Base-by-base conservation (phyloP, 2,888 invertebrate species). In the Machimus rusticus region DNA sequence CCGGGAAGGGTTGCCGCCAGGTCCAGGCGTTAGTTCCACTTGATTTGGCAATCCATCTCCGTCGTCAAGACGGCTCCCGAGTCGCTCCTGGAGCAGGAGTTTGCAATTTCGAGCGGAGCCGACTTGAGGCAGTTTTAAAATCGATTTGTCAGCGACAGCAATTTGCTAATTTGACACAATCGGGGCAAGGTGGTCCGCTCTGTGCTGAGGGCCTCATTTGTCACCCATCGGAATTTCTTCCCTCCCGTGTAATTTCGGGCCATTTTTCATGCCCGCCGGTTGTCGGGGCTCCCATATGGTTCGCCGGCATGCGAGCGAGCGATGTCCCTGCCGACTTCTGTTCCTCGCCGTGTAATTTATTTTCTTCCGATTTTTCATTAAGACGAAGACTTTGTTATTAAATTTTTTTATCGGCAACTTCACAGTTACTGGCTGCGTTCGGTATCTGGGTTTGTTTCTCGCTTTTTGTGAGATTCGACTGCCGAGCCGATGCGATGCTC, bases 351-450 rank as follows among this genome's bases (percentile, higher is more conserved):
- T 79, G 82, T 88, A 88, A 88, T 88, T 88, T 88, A 88, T 88
- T 87, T 87, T 87, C 86, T 81, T 81, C 57, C 88, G 76, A 88
- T 86, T 88, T 88, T 87, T 88, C 88, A 87, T 88, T 86, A 84
- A 87, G 86, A 28, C 78, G 55, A 57, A 82, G 77, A 81, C 57
- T 81, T 81, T 81, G 82, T 87, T 88, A 86, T 87, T 88, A 86
- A 88, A 87, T 87, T 88, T 88, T 88, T 81, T 51, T 46, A 16
- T 78, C 28, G 37, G 66, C 51, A 28, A 12, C 66, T 84, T 84
- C 84, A 84, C 84, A 84, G 84, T 84, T 31, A 37, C 84, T 74
- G 84, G 37, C 66, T 84, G 28, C 28, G 66, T 55, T 57, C 43
- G 2, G 51, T 86, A 34, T 77, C 77, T 55, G 9, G 31, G 6